Conservation (phyloP, 2,797 vertebrate species). For the Coendou prehensilis region DNA sequence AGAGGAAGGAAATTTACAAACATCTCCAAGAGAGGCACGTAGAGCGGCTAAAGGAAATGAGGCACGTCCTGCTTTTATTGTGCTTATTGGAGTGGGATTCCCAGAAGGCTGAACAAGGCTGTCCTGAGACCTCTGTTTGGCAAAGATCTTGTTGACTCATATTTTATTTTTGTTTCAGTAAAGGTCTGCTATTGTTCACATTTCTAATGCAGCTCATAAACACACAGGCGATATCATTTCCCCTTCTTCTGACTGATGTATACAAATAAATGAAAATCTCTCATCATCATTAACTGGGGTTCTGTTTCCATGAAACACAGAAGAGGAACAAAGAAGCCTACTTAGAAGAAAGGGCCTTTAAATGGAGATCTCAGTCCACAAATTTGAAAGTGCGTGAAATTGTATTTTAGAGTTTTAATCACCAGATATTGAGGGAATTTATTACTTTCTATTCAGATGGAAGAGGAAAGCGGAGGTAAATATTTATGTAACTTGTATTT, state of each 20-base stretch:
- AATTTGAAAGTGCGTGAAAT: neutral
- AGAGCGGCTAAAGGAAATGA: conserved; percentile 90
- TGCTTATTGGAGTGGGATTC: conserved; percentile 87
- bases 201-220: conserved; percentile 86
- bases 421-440: conserved; percentile 18
- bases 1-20: conserved; percentile 91
- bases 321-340: neutral
- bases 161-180: conserved; percentile 86
- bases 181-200: conserved; percentile 85
- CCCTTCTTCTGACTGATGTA: conserved; percentile 77
- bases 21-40: conserved; percentile 86
- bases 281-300: neutral
- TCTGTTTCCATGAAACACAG: conserved; percentile 9
- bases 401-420: conserved; percentile 54
- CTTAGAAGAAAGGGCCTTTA: neutral
- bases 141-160: conserved; percentile 85
- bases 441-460: conserved; percentile 66
- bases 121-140: conserved; percentile 88
- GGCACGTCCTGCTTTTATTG: conserved; percentile 91
- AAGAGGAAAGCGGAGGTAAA: conserved; percentile 56
- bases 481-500: conserved; percentile 63
- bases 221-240: conserved; percentile 79
- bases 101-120: conserved; percentile 85
- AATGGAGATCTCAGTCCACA: neutral
- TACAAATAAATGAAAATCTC: conserved; percentile 71